These are phyloP conservation scores for Silvanus unidentatus DNA, from an alignment of 2,888 invertebrate species.

Conservation along the genomic window DNA sequence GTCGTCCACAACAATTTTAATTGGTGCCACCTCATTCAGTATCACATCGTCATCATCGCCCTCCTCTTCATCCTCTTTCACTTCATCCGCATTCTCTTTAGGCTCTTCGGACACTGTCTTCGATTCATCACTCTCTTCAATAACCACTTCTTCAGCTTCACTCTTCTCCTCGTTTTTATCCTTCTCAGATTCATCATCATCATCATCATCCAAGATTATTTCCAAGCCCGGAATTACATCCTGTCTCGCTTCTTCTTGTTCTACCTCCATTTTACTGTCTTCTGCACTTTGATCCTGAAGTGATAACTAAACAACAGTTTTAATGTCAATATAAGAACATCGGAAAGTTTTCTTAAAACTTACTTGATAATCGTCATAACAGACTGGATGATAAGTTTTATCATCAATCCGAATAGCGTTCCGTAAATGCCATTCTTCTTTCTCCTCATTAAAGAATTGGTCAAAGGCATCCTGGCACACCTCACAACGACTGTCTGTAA, in stretches of 20 bases:
- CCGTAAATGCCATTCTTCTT: conserved; percentile 93
- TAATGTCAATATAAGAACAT: not conserved
- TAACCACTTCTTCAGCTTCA: conserved; percentile 24
- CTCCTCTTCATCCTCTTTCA: conserved; percentile 24
- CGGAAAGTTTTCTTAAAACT: conserved; percentile 11
- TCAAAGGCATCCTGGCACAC: conserved; percentile 92
- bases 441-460: conserved; percentile 93
- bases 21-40: conserved; percentile 61
- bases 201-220: conserved; percentile 40
- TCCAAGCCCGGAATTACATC: conserved; percentile 50
- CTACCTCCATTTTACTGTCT: conserved; percentile 30
- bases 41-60: conserved; percentile 66
- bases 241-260: conserved; percentile 35
- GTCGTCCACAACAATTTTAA: conserved; percentile 59
- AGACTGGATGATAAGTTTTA: conserved; percentile 81
- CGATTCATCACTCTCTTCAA: conserved; percentile 31
- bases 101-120: conserved; percentile 16
- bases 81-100: conserved; percentile 12
- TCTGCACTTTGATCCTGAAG: conserved; percentile 30
- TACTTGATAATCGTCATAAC: conserved; percentile 82
- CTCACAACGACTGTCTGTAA: conserved; percentile 57
- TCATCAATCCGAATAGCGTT: conserved; percentile 74
- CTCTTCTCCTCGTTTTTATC: conserved; percentile 40
- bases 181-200: conserved; percentile 40
- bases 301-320: conserved; percentile 23